A percentile compares a stretch with the other conserved stretches of the same genome.
Conservation (phyloP, 2,888 invertebrate species). For the Sarcophaga caerulescens region DNA sequence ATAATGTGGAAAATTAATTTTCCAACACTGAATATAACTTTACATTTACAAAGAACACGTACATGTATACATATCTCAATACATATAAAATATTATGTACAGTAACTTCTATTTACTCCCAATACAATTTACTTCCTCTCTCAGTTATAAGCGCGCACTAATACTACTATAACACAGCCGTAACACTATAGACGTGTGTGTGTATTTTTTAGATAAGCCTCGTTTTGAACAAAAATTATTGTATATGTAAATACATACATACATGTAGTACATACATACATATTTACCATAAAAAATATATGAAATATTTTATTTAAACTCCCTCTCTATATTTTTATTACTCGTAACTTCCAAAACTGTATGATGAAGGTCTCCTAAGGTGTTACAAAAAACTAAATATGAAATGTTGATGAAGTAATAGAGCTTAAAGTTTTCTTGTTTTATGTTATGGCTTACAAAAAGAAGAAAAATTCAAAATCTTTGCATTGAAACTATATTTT, state of each 20-base stretch:
- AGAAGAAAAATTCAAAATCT: not conserved
- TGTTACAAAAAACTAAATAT: not conserved
- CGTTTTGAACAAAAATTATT: not conserved
- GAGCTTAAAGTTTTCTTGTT: not conserved
- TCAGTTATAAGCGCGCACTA: not conserved
- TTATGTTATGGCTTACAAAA: too few species aligned
- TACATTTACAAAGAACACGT: not conserved
- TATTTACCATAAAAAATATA: not conserved
- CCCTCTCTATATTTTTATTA: not conserved
- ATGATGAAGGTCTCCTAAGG: conserved; percentile 34
- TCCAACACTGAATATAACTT: not conserved
- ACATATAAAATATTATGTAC: not conserved
- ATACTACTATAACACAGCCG: not conserved
- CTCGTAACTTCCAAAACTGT: conserved; percentile 5
- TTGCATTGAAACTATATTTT: too few species aligned
- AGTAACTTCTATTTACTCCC: not conserved
- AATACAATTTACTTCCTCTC: not conserved
- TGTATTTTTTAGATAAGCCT: not conserved
- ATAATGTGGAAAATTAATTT: not conserved
- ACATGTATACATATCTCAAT: conserved; percentile 4
- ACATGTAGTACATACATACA: not conserved
- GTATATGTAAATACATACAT: not conserved
- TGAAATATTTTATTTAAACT: conserved; percentile 2
- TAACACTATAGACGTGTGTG: not conserved
- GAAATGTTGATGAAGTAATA: not conserved